These are phyloP conservation scores for Hyperopisus bebe DNA, from an alignment of 2,113 vertebrate genomes.

Conservation along the genomic window DNA sequence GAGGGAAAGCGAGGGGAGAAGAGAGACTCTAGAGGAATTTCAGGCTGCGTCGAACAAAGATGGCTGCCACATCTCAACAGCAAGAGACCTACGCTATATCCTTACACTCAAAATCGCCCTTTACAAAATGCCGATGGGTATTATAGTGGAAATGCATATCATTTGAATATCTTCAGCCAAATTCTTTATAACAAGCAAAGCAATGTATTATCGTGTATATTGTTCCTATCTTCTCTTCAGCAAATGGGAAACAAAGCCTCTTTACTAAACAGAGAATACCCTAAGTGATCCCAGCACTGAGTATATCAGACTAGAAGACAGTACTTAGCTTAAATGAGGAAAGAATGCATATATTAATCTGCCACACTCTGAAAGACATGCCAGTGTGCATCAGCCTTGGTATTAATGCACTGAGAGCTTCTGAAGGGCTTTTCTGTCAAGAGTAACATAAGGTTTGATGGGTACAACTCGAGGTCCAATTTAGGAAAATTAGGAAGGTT, in stretches of 20 bases:
- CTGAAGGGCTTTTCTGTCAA: not conserved
- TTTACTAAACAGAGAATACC: not conserved
- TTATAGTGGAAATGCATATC: not conserved
- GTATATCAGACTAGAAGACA: not conserved
- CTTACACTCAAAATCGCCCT: not conserved
- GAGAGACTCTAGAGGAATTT: not conserved
- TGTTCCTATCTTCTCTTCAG: not conserved
- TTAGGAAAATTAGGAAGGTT: not conserved
- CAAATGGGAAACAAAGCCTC: not conserved
- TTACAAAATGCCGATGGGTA: not conserved
- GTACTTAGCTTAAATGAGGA: not conserved
- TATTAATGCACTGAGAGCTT: not conserved
- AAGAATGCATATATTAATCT: not conserved
- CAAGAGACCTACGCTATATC: not conserved
- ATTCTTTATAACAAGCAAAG: not conserved
- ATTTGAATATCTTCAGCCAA: not conserved
- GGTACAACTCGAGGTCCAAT: not conserved
- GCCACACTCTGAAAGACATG: not conserved
- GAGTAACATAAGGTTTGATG: not conserved
- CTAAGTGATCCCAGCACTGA: not conserved
- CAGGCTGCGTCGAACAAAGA: not conserved
- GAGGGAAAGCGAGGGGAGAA: not conserved
- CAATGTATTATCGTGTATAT: not conserved
- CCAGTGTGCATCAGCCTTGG: not conserved
- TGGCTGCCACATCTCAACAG: not conserved